Percentiles rank a stretch among this genome's conserved stretches.
Conservation (phyloP, 2,888 invertebrate species). For the Furcula furcula region DNA sequence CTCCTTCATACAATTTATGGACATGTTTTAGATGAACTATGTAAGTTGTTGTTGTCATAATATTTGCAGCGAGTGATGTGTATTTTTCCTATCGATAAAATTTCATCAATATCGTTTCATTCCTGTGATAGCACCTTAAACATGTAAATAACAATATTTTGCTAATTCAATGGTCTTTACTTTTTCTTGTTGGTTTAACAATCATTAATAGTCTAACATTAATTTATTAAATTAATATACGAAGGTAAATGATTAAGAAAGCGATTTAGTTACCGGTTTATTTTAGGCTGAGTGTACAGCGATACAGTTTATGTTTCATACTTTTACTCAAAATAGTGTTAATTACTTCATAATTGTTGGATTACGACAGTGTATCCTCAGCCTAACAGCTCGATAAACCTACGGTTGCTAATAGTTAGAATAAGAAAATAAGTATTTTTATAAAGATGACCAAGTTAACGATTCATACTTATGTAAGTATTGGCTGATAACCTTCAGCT, state of each 20-base stretch:
- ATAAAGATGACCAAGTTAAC: constrained; percentile 65
- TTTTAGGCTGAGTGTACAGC: constrained; percentile 23
- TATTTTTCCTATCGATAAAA: neutral
- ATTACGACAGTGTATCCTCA: constrained; percentile 5
- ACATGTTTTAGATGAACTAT: no score
- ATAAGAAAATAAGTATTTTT: constrained; percentile 66
- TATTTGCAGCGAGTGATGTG: neutral
- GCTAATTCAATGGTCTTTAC: no score
- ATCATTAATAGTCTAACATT: constrained; percentile 8
- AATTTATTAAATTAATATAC: constrained; percentile 13
- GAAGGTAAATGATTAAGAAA: no score
- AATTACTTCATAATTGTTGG: neutral
- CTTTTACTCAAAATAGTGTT: neutral
- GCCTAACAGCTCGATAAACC: constrained; percentile 38
- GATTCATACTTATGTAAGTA: constrained; percentile 44
- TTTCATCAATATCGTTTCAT: constrained; percentile 51
- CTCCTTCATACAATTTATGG: no score
- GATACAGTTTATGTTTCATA: neutral
- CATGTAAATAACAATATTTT: constrained; percentile 26
- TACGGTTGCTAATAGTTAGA: constrained; percentile 47
- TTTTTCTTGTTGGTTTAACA: no score
- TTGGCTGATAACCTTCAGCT: constrained; percentile 17
- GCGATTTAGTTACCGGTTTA: constrained; percentile 39
- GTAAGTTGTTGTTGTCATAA: neutral
- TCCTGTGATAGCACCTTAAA: constrained; percentile 66